phyloP scores from a whole-genome alignment of 2,797 vertebrate species.

The Graptemys geographica region DNA sequence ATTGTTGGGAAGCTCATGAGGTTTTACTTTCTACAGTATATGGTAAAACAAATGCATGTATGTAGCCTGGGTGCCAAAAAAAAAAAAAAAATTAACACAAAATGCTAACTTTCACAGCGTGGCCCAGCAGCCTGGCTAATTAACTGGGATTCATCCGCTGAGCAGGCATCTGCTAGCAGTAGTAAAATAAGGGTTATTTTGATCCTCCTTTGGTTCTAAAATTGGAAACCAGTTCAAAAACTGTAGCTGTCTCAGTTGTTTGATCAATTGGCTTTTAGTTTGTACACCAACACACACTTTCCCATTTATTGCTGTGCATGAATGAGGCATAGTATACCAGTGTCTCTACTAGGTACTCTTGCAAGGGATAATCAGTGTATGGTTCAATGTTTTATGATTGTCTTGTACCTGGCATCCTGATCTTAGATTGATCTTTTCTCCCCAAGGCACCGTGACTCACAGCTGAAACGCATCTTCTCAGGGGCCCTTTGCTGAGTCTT shows the following conservation, averaged over 20 bases:
- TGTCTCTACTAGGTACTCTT: background rate
- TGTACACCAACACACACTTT: background rate
- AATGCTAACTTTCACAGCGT: background rate
- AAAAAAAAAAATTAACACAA: background rate
- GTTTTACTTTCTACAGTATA: background rate
- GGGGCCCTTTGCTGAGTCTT: background rate
- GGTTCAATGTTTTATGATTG: background rate
- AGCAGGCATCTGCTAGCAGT: background rate
- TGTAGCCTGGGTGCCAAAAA: background rate
- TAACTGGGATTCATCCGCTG: background rate
- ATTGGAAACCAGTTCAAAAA: background rate
- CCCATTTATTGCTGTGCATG: background rate
- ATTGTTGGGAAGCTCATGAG: background rate
- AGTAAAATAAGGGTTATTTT: background rate
- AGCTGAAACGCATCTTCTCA: slow-evolving; percentile 15
- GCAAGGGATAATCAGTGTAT: background rate
- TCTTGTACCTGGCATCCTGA: background rate
- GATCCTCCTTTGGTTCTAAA: background rate
- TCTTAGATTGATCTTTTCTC: background rate
- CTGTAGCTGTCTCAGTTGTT: background rate
- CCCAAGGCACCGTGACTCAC: background rate
- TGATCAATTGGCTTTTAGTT: background rate
- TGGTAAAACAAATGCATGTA: background rate
- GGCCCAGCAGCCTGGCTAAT: background rate
- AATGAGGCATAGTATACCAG: background rate